Percentiles rank a stretch among this genome's conserved stretches.
Conservation (phyloP, 2,113 vertebrate species). For the Eulemur macaco region DNA sequence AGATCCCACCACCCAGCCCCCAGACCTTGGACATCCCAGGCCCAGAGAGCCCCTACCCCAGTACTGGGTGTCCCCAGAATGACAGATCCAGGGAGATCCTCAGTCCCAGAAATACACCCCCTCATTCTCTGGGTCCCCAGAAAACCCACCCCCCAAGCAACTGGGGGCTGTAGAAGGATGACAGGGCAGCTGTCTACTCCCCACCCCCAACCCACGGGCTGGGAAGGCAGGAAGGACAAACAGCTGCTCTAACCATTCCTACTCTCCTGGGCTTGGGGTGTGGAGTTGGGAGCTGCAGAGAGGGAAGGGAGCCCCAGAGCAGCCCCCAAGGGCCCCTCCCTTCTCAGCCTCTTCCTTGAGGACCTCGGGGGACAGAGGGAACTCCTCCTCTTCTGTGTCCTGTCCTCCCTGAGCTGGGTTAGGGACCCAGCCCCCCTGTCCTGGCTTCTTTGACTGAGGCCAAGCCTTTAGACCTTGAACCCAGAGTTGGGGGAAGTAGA, state of each 20-base stretch:
- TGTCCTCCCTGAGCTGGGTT: neutral
- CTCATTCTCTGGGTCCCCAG: neutral
- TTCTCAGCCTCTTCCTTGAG: neutral
- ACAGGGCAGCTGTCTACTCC: neutral
- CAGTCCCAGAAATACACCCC: neutral
- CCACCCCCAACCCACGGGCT: neutral
- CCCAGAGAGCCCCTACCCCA: neutral
- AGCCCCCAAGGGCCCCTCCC: neutral
- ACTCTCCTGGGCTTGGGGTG: neutral
- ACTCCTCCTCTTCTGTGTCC: neutral
- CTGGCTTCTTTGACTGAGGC: neutral
- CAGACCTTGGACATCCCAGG: neutral
- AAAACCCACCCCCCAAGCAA: neutral
- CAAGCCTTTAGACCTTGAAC: neutral
- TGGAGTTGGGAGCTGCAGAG: neutral
- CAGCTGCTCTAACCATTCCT: neutral
- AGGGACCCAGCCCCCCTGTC: neutral
- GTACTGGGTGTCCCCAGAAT: neutral
- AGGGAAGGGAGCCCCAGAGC: neutral
- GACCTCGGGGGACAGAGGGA: neutral
- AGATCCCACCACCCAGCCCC: rapidly evolving
- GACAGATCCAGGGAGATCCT: neutral
- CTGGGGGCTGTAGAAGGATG: neutral
- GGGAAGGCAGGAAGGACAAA: neutral
- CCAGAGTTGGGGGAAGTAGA: neutral